Evolutionary conservation across 1,140 invertebrate genomes (phyloP).

Genomic region (Pseudachorutes palmiensis): DNA sequence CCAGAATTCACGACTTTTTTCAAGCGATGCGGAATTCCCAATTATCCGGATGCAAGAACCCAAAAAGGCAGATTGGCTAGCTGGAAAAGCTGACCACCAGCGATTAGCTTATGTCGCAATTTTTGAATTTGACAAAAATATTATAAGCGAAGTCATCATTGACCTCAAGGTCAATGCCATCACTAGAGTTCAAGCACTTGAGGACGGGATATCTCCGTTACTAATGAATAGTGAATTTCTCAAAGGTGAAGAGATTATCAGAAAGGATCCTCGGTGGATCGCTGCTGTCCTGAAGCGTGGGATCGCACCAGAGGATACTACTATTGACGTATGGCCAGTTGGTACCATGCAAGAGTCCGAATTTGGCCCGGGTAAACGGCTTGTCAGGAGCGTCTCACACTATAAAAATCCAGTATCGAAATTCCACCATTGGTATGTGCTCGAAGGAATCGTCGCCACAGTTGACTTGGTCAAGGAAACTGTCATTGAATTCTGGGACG

Average conservation of each 20-base stretch:
- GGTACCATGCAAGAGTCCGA: neutral
- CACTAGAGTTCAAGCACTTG: neutral
- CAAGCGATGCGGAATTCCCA: neutral
- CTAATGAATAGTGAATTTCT: neutral
- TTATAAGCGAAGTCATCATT: neutral
- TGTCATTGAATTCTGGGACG: constrained; percentile 4
- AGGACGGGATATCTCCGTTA: neutral
- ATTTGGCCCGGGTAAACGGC: neutral
- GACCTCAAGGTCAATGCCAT: neutral
- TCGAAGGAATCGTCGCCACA: neutral
- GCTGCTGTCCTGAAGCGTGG: neutral
- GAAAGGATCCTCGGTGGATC: neutral
- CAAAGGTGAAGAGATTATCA: neutral
- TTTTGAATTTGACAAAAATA: neutral
- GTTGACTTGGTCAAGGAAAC: neutral
- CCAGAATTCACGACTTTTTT: neutral
- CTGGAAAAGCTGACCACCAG: neutral
- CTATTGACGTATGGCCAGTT: neutral
- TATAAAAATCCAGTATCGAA: neutral
- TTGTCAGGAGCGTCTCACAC: neutral
- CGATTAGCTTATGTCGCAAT: neutral
- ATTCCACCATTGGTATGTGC: neutral
- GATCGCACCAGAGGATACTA: neutral
- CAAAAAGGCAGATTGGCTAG: neutral
- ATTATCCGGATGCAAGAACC: constrained; percentile 5